These are phyloP conservation scores for Lates calcarifer DNA, from an alignment of 2,113 vertebrate genomes.

Conservation along the genomic window DNA sequence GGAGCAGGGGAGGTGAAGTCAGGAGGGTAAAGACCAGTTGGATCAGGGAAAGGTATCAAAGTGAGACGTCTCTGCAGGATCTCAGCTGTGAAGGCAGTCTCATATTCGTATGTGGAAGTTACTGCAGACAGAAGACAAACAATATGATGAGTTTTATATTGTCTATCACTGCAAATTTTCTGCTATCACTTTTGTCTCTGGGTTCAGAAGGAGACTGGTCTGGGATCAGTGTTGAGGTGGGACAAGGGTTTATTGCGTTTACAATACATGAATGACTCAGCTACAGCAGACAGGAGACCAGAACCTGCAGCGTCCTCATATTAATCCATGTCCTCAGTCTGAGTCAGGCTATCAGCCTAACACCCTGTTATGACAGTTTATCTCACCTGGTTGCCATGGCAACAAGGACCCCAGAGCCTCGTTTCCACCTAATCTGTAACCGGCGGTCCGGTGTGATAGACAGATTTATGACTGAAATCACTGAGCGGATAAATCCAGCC, in stretches of 20 bases:
- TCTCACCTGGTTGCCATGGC: conserved; percentile 23
- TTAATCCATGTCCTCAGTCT: too few relatives aligned
- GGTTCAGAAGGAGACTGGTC: too few relatives aligned
- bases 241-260: too few relatives aligned
- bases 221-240: too few relatives aligned
- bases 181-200: too few relatives aligned
- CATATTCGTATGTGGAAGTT: conserved; percentile 98
- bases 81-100: conserved; percentile 68
- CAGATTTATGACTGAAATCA: conserved; percentile 29
- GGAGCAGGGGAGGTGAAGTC: conserved; percentile 1
- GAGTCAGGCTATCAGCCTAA: neutral
- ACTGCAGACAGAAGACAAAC: conserved; percentile 76
- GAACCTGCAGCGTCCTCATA: too few relatives aligned
- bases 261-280: too few relatives aligned
- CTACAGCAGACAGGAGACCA: too few relatives aligned
- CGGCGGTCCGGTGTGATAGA: conserved; percentile 9
- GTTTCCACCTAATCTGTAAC: neutral
- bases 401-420: neutral
- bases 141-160: too few relatives aligned
- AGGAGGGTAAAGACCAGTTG: conserved; percentile 4
- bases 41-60: neutral
- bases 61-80: conserved; percentile 11
- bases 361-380: neutral
- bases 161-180: too few relatives aligned
- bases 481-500: neutral